These are phyloP conservation scores for Lagopus muta DNA, from an alignment of 2,113 vertebrate species.

Conservation along the genomic window DNA sequence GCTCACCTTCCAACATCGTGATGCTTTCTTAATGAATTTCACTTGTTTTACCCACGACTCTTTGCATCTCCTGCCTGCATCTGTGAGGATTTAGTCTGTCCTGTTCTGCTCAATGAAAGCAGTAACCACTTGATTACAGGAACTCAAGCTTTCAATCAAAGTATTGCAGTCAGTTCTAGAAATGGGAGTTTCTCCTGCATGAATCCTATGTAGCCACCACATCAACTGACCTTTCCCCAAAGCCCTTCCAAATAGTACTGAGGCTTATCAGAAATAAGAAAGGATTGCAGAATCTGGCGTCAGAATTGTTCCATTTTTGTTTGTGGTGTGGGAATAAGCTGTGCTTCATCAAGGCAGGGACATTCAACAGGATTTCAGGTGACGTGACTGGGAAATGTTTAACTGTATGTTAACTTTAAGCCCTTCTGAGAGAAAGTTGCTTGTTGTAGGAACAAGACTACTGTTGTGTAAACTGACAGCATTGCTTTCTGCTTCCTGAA, in stretches of 20 bases:
- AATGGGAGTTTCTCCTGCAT: neutral
- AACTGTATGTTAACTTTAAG: neutral
- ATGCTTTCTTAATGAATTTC: neutral
- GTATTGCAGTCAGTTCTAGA: neutral
- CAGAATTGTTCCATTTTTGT: neutral
- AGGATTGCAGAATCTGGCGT: neutral
- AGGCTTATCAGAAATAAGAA: neutral
- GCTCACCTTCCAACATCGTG: neutral
- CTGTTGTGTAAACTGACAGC: accelerated
- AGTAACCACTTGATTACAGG: neutral
- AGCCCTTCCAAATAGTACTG: neutral
- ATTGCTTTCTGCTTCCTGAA: neutral
- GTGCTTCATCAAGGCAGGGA: neutral
- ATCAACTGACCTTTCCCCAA: neutral
- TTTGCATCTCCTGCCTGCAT: neutral
- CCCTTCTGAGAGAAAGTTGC: accelerated
- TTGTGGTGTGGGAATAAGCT: neutral
- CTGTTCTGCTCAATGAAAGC: neutral
- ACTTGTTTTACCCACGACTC: neutral
- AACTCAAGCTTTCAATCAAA: neutral
- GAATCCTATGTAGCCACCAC: neutral
- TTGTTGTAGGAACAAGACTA: accelerated
- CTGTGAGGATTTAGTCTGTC: neutral
- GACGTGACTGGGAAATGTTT: neutral
- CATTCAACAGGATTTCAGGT: neutral